These are phyloP conservation scores for Hemitrygon akajei DNA, from an alignment of 2,797 vertebrate genomes.

Conservation along the genomic window DNA sequence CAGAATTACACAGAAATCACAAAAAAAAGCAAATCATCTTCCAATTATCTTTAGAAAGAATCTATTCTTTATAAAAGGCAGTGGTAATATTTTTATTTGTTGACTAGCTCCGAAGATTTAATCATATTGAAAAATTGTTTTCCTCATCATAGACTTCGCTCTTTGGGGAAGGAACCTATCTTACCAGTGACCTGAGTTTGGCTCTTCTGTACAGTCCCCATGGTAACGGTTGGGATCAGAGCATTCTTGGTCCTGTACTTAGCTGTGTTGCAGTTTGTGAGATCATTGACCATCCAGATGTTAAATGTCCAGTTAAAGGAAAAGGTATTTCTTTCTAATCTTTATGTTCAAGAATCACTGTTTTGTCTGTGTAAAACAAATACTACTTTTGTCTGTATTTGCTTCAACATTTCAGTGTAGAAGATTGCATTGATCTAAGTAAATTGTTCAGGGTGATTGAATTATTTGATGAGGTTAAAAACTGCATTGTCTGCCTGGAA, in stretches of 20 bases:
- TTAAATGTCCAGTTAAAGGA: conserved; percentile 89
- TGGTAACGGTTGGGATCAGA: conserved; percentile 75
- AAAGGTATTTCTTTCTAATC: conserved; percentile 65
- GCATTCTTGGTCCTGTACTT: conserved; percentile 74
- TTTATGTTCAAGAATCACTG: not conserved
- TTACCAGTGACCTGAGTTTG: conserved; percentile 95
- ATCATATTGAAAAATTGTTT: conserved; percentile 23
- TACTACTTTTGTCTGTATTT: not conserved
- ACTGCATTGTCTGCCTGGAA: not conserved
- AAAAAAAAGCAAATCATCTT: not conserved
- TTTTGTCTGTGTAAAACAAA: not conserved
- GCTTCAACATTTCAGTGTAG: not conserved
- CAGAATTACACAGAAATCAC: not conserved
- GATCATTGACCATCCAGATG: conserved; percentile 94
- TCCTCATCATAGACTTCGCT: conserved; percentile 74
- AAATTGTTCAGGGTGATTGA: not conserved
- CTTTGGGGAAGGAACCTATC: conserved; percentile 95
- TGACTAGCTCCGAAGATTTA: not conserved
- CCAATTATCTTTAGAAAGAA: no score
- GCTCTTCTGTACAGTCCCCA: conserved; percentile 93
- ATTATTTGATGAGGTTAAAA: not conserved
- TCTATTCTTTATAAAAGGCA: not conserved
- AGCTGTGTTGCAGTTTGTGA: conserved; percentile 94
- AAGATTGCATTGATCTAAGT: not conserved
- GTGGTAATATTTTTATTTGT: not conserved